Evolutionary conservation across 2,113 vertebrate genomes (phyloP).

Genomic region (Stictonetta naevosa): DNA sequence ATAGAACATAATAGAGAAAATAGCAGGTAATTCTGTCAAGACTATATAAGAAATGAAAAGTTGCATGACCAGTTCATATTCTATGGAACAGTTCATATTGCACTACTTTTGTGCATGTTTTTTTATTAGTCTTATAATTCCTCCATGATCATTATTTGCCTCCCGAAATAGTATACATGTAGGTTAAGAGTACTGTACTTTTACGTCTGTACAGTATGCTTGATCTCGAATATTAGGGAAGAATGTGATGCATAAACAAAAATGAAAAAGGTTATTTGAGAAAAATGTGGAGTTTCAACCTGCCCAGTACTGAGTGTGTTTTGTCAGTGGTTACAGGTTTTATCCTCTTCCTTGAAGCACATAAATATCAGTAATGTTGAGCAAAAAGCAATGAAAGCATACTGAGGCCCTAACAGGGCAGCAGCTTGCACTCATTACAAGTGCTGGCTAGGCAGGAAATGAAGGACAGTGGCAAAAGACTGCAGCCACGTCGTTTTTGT

Average conservation of each 20-base stretch:
- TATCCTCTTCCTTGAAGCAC: background rate
- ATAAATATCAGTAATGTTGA: background rate
- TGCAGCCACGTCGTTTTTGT: fast-evolving
- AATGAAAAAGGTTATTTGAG: background rate
- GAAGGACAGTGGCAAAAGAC: fast-evolving
- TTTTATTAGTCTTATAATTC: background rate
- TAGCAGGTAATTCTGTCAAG: slow-evolving; percentile 30
- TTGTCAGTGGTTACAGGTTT: fast-evolving
- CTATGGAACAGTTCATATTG: background rate
- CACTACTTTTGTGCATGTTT: background rate
- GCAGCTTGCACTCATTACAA: background rate
- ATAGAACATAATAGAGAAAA: background rate
- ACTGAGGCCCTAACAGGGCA: background rate
- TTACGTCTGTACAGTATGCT: background rate
- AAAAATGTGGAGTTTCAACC: background rate
- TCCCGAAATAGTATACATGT: background rate
- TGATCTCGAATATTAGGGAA: background rate
- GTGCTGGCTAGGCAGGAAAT: background rate
- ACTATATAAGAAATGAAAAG: background rate
- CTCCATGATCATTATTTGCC: background rate
- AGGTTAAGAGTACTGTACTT: background rate
- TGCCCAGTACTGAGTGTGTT: background rate
- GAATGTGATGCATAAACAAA: background rate
- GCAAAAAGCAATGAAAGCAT: background rate
- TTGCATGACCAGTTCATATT: background rate